These are phyloP conservation scores for Amblyjoppa proteus DNA, from an alignment of 2,888 invertebrate species.

Conservation along the genomic window DNA sequence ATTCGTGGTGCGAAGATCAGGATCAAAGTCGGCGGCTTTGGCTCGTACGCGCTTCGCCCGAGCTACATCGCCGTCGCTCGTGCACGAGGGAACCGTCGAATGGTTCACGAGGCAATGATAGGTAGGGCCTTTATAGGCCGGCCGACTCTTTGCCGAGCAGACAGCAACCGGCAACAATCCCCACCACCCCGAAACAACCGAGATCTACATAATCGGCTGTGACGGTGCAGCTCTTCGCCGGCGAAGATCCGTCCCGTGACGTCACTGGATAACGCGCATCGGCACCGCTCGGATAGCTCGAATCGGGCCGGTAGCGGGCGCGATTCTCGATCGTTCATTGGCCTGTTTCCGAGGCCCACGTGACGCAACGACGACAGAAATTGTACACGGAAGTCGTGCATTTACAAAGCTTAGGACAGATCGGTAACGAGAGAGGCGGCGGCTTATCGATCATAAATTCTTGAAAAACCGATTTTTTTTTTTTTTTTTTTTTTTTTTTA, in stretches of 20 bases:
- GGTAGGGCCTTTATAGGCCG: slow-evolving; percentile 72
- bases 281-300: not conserved
- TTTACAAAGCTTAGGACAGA: too few species aligned
- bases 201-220: slow-evolving; percentile 1
- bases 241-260: slow-evolving; percentile 61
- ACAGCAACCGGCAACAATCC: not conserved
- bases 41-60: slow-evolving; percentile 44
- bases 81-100: slow-evolving; percentile 76
- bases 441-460: too few species aligned
- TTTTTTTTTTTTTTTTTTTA: too few species aligned
- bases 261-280: slow-evolving; percentile 71
- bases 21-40: slow-evolving; percentile 58
- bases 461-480: too few species aligned
- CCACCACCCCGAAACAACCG: slow-evolving; percentile 36
- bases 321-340: not conserved
- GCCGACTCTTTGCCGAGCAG: slow-evolving; percentile 43
- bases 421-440: too few species aligned
- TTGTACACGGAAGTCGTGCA: too few species aligned
- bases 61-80: slow-evolving; percentile 75
- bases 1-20: slow-evolving; percentile 29
- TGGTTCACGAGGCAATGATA: slow-evolving; percentile 73
- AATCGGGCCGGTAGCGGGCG: not conserved
- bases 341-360: not conserved
- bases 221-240: not conserved
- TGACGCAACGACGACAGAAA: too few species aligned